Base-by-base conservation (phyloP, 2,888 invertebrate species). In the Rhagium mordax region DNA sequence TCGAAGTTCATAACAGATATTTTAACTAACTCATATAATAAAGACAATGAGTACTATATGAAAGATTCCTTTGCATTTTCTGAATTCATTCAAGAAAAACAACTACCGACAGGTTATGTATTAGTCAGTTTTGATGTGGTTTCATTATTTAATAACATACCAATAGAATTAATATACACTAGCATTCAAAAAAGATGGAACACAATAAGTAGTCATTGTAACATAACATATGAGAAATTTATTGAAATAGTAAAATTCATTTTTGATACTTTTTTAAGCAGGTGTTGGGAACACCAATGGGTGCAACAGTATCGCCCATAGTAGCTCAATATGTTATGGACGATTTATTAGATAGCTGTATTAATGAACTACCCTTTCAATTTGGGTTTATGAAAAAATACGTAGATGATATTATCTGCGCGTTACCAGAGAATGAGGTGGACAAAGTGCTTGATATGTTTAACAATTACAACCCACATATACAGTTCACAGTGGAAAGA, bases 21-120 rank as follows among this genome's bases (percentile, higher is more conserved):
- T 29, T 18, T 71, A 2, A 66, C 65, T 6, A 10, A 27, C 7
- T 48, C 71, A 61, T 21, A n/a, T n/a, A 53, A 70, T 41, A 13
- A 27, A 15, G 51, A 60, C 7, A 66, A 71, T 57, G 5, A 18
- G 3, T 60, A 59, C 21, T 66, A 65, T 24, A 24, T 48, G 5
- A 64, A 24, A 47, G 64, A 71, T 48, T 71, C 65, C n/a, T 57
- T 71, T 18, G 4, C 18, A 6, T 71, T 33, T 10, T 7, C 48
- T 24, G 5, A 24, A n/a, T 71, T 57, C 47, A 71, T 71, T 27
- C 33, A 71, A 47, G 27, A 70, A 13, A 27, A 13, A 33, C 15
- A 67, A 67, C 20, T 67, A 33, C 33, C 33, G 10, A 5, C 5
- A 10, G 10, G 33, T 10, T 33, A 33, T 33, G 33, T 33, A 7